Percentiles rank a stretch among this genome's conserved stretches.
phyloP scores from a whole-genome alignment of 2,888 invertebrate genomes.

The Drosophila pseudotakahashii region DNA sequence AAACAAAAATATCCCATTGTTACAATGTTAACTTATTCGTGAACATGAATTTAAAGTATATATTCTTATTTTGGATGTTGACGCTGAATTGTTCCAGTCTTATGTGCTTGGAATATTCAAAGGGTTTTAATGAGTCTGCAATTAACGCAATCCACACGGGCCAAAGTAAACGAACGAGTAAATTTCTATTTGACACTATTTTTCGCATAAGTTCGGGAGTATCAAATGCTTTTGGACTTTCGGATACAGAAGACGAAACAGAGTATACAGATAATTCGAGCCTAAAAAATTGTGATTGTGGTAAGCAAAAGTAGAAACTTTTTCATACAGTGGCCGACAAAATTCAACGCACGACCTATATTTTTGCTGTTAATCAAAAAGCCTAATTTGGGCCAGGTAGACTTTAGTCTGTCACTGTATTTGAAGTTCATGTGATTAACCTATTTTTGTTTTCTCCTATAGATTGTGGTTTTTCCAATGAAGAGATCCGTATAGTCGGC shows the following conservation, averaged over 20 bases:
- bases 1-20: constrained; percentile 22
- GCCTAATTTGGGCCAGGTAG: too few relatives aligned
- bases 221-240: constrained; percentile 83
- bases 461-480: constrained; percentile 93
- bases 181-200: constrained; percentile 90
- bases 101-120: constrained; percentile 50
- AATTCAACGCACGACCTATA: too few relatives aligned
- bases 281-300: constrained; percentile 90
- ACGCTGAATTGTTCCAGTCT: constrained; percentile 52
- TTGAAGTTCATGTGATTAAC: not conserved
- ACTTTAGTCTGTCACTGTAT: not conserved
- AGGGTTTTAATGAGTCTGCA: constrained; percentile 32
- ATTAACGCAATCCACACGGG: constrained; percentile 38
- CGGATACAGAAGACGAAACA: constrained; percentile 85
- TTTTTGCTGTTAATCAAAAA: too few relatives aligned
- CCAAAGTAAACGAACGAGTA: constrained; percentile 86
- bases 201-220: constrained; percentile 87
- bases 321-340: too few relatives aligned
- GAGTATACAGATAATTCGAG: constrained; percentile 86
- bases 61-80: constrained; percentile 63
- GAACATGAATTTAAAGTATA: constrained; percentile 65
- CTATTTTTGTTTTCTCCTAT: constrained; percentile 35
- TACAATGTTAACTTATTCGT: constrained; percentile 58
- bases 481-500: constrained; percentile 94
- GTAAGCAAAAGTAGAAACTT: constrained; percentile 82